Evolutionary conservation across 2,888 invertebrate genomes (phyloP), one percentile per base, ranked within the genome.

Genomic region (Prosopocoilus inquinatus): DNA sequence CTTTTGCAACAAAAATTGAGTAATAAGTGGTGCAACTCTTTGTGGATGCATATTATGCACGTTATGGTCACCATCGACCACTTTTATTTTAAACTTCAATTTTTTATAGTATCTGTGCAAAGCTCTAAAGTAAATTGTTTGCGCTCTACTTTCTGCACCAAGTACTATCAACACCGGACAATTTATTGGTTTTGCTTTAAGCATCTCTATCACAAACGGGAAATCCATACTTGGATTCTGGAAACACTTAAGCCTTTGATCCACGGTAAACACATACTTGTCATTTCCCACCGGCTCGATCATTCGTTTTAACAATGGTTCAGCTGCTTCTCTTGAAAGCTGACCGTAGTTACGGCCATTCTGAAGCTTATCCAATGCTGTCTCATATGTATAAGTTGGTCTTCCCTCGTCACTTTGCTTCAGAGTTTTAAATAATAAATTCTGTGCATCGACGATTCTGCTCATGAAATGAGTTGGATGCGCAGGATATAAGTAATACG

Each of bases 31-130:
- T 9, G 52, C 57, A 28, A 57, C 39, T n/a, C 49, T 33, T 44
- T 57, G 53, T 5, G 57, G 52, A 36, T 57, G 13, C 5, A 53
- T 57, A 15, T 36, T 53, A 33, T 57, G 57, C 36, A 51, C 47
- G 38, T 57, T 53, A 15, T 57, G 57, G 43, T 57, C 47, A 5
- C 57, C 57, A 15, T 57, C 45, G n/a, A 49, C 51, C 8, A 41
- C 47, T n/a, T 57, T 44, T 9, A 53, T 49, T 44, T 52, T 51
- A 34, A 51, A 51, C 8, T 46, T 48, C 9, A 46, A 48, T 11
- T 57, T 43, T 2, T 48, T 52, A 45, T 41, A 52, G 13, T 49
- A 35, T 9, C 38, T 9, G 13, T 49, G 49, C n/a, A 57, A 13
- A 15, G 45, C 20, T 41, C 33, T 36, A 38, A 53, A 52, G 13